phyloP scores from a whole-genome alignment of 2,797 vertebrate species.

The Otolemur crassicaudatus region DNA sequence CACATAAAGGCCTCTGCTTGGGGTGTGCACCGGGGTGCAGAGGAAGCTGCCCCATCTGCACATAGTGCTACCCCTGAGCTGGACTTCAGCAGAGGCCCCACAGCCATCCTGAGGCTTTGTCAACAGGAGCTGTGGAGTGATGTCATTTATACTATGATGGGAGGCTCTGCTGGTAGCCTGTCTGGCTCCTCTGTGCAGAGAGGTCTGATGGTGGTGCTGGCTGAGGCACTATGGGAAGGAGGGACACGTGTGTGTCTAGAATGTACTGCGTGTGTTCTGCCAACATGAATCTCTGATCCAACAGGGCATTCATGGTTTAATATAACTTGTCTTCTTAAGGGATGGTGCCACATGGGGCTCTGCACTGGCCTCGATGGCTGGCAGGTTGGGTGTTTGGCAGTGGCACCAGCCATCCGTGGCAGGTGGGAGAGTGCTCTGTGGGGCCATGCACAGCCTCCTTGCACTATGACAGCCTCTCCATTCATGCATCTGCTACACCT shows the following conservation, averaged over 20 bases:
- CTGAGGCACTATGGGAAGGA: neutral
- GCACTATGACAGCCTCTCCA: neutral
- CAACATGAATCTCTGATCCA: neutral
- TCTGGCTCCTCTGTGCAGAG: neutral
- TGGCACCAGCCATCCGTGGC: neutral
- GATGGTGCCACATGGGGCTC: neutral
- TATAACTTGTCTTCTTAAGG: neutral
- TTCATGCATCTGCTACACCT: accelerated
- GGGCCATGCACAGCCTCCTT: neutral
- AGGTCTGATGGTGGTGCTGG: neutral
- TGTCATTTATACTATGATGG: neutral
- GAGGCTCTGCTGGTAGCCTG: neutral
- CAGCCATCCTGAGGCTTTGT: neutral
- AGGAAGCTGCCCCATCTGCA: neutral
- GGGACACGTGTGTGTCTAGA: neutral
- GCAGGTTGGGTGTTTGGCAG: neutral
- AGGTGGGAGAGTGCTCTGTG: neutral
- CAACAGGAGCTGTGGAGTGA: neutral
- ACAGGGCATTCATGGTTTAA: neutral
- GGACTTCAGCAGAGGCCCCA: neutral
- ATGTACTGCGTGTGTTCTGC: neutral
- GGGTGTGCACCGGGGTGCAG: neutral
- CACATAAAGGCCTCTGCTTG: neutral
- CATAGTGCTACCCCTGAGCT: neutral
- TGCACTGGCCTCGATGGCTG: neutral